Evolutionary conservation across 2,888 invertebrate genomes (phyloP).

Genomic region (Acronicta aceris): DNA sequence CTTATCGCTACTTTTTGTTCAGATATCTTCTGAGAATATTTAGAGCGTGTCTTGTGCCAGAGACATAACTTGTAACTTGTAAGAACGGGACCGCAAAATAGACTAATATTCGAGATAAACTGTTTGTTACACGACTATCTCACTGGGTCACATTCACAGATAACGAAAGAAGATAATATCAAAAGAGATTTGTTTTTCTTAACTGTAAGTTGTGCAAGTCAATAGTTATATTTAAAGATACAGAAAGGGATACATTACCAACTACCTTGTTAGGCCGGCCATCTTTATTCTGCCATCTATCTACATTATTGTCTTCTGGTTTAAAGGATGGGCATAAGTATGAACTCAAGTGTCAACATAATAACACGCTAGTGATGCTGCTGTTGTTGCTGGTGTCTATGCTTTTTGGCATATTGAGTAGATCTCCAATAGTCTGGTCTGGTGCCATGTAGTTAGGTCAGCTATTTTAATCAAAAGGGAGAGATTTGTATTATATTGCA

Average conservation of each 20-base stretch:
- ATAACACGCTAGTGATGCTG: too few species aligned
- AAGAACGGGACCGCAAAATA: constrained; percentile 36
- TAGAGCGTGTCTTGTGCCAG: constrained; percentile 10
- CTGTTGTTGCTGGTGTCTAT: too few species aligned
- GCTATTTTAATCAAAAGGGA: too few species aligned
- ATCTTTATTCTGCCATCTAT: too few species aligned
- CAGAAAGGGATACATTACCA: not conserved
- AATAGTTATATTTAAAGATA: not conserved
- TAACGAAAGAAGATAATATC: constrained; percentile 46
- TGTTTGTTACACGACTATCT: constrained; percentile 55
- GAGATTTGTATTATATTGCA: too few species aligned
- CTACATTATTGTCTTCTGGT: too few species aligned
- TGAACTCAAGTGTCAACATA: too few species aligned
- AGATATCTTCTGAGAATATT: constrained; percentile 16
- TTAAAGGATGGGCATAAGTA: too few species aligned
- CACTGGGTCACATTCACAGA: constrained; percentile 63
- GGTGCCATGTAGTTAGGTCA: too few species aligned
- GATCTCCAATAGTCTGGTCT: too few species aligned
- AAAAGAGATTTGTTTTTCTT: constrained; percentile 42
- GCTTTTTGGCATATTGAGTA: too few species aligned
- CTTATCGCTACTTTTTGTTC: constrained; percentile 21
- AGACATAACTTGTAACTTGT: constrained; percentile 18
- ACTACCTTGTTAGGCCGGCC: too few species aligned
- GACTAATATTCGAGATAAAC: constrained; percentile 44
- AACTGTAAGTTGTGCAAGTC: constrained; percentile 9